Percentiles rank a stretch among this genome's conserved stretches.
Conservation (phyloP, 1,140 invertebrate genomes). For the Aphelenchoides besseyi region DNA sequence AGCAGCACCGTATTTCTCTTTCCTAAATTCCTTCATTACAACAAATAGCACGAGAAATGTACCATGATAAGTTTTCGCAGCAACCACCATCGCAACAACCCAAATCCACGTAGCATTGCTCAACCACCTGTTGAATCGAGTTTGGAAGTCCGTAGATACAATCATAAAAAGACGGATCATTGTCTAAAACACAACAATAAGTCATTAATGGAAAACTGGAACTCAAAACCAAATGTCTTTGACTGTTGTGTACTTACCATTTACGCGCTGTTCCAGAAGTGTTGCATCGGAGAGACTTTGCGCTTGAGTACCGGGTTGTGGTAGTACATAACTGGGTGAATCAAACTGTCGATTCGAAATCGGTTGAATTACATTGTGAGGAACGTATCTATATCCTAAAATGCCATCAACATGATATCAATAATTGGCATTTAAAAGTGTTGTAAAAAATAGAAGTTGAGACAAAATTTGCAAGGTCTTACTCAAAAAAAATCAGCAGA, state of each 20-base stretch:
- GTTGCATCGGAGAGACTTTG: slow-evolving; percentile 21
- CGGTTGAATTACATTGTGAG: slow-evolving; percentile 32
- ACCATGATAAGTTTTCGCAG: slow-evolving; percentile 35
- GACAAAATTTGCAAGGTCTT: not conserved
- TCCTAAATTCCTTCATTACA: slow-evolving; percentile 20
- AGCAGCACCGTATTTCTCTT: slow-evolving; percentile 29
- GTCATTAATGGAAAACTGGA: not conserved
- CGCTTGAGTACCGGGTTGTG: not conserved
- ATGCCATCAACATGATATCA: too few relatives aligned
- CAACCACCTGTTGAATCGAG: slow-evolving; percentile 25
- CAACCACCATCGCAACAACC: slow-evolving; percentile 37
- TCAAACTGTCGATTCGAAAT: slow-evolving; percentile 23
- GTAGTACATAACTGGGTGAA: slow-evolving; percentile 12
- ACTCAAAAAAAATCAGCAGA: not conserved
- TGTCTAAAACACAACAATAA: slow-evolving; percentile 20
- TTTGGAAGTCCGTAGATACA: slow-evolving; percentile 39
- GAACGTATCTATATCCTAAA: slow-evolving; percentile 29
- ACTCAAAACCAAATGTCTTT: not conserved
- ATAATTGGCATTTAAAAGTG: too few relatives aligned
- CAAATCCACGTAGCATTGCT: slow-evolving; percentile 39
- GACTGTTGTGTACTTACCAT: slow-evolving; percentile 23
- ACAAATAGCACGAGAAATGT: slow-evolving; percentile 3
- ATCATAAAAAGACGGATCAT: slow-evolving; percentile 32
- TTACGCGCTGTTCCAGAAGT: slow-evolving; percentile 17
- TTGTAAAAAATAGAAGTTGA: too few relatives aligned